Evolutionary conservation across 1,140 invertebrate genomes (phyloP), one percentile per base, ranked within the genome.

Genomic region (Drosophila aff.): DNA sequence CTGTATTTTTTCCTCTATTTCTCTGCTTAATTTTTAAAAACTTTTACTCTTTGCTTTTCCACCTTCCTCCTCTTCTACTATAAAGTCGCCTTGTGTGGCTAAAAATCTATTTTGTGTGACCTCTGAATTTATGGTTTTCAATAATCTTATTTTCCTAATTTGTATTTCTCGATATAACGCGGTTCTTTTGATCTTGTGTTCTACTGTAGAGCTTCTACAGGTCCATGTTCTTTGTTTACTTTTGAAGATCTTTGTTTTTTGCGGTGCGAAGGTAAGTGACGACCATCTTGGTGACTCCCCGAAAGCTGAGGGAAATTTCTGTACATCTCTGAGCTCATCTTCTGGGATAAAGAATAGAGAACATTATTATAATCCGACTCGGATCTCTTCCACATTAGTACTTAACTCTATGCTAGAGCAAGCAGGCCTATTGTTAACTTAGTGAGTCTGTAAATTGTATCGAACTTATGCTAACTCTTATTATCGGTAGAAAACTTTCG

Each of bases 371-470:
- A 15, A 46, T 50, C 10, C 33, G 21, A 73, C 18, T 58, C 61
- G 43, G 31, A 60, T 43, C 18, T 57, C n/a, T 66, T 31, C 16
- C 49, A 73, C 41, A 40, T 41, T 76, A 50, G 67, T 57, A 31
- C 40, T 40, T 66, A 76, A 57, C 50, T 31, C 40, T 68, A 74
- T 67, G 53, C 72, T 77, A 87, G 84, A 65, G n/a, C 84, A 83
- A 65, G 28, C 84, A 89, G 83, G 80, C 76, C 65, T 55, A 86
- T 71, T 60, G 52, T 61, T 66, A 79, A 57, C 49, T 73, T 86
- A 86, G 80, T 47, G 47, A 80, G 59, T 85, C 43, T 75, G 41
- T 79, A 71, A 46, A 63, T 53, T 64, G 53, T 78, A 77, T 68
- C 53, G 28, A 40, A 53, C 73, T 52, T 62, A 77, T 78, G 64